phyloP scores from a whole-genome alignment of 2,113 vertebrate genomes.

The Bos taurus region ARS-UCD2.0 NC_037335.1:103129501-103130000 shows the following conservation, averaged over 20 bases:
- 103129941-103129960: neutral
- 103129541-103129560: neutral
- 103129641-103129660: neutral
- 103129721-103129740: neutral
- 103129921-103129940: neutral
- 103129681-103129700: neutral
- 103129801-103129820: neutral
- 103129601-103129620: neutral
- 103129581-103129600: neutral
- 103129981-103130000: neutral
- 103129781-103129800: neutral
- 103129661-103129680: accelerated
- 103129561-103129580: neutral
- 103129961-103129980: accelerated
- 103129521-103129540: neutral
- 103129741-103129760: neutral
- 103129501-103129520: neutral
- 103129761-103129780: neutral
- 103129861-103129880: neutral
- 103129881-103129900: neutral
- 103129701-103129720: neutral
- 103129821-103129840: neutral
- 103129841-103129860: neutral
- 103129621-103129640: neutral
- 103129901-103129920: neutral